Evolutionary conservation across 2,113 vertebrate genomes (phyloP), one percentile per base, ranked within the genome.

Genomic region (Oryzias melastigma): DNA sequence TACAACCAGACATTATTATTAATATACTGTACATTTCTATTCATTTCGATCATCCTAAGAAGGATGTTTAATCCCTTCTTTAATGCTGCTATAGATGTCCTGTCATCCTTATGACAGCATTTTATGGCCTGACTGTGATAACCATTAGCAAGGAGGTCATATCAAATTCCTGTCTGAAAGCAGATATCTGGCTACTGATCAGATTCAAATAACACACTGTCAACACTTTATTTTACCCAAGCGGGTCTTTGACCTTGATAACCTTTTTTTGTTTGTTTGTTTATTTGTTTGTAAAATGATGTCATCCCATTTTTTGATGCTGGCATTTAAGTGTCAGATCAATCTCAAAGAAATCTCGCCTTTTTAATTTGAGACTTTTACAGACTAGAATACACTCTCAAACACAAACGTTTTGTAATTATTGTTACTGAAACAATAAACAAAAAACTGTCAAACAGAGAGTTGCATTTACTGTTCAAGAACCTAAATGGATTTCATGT

Each of bases 1-100:
- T 87, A 90, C 89, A 89, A 90, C 89, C 87, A 86, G 84, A 90
- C 87, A 84, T 86, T 89, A 87, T 87, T 87, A 88, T 90, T 88
- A 86, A 84, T 88, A 88, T 87, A 88, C 88, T 90, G 88, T 90
- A 90, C 89, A 90, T 90, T 87, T 87, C 75, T 79, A 84, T 85
- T 88, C 83, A 78, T 84, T 80, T 75, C 74, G 85, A 74, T 85
- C 82, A 86, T 86, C 87, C 75, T 54, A 70, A 81, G 65, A 79
- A 68, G 83, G 83, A 84, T 77, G 83, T 84, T 71, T 65, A 75
- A 80, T 88, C 82, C 83, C 70, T 84, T 84, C 77, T 78, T 77
- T 63, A 76, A 84, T 74, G 75, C 77, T 85, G 82, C 71, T 72
- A 77, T 59, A 76, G 73, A 84, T 83, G 79, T 85, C 63, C 78